Conservation (phyloP, 2,797 vertebrate species). For the Ibycter americanus region DNA sequence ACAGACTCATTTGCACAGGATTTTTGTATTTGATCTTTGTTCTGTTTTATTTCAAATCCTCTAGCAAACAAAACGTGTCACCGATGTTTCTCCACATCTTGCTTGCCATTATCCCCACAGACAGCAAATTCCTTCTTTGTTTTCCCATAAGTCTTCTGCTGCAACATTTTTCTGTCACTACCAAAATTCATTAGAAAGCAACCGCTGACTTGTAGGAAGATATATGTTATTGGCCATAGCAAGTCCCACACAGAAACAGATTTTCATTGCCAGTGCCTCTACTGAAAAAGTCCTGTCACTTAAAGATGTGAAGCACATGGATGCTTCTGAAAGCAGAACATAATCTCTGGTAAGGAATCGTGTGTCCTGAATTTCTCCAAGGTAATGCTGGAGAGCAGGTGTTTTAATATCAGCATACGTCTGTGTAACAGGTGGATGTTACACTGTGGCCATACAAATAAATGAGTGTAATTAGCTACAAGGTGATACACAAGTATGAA, state of each 20-base stretch:
- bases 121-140: not conserved
- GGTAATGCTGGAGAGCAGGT: not conserved
- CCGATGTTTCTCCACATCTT: not conserved
- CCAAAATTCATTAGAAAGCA: not conserved
- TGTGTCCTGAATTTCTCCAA: not conserved
- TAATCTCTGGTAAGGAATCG: not conserved
- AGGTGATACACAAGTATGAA: not conserved
- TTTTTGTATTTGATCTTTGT: not conserved
- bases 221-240: not conserved
- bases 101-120: not conserved
- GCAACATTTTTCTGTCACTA: not conserved
- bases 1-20: not conserved
- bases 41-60: not conserved
- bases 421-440: not conserved
- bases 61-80: not conserved
- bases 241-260: not conserved
- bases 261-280: not conserved
- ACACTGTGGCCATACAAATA: not conserved
- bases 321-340: not conserved
- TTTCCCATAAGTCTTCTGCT: not conserved
- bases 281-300: not conserved
- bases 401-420: not conserved
- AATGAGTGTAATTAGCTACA: not conserved
- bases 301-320: not conserved
- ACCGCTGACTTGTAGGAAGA: not conserved